These are phyloP conservation scores for Oligia strigilis DNA, from an alignment of 2,888 invertebrate genomes.

Conservation along the genomic window DNA sequence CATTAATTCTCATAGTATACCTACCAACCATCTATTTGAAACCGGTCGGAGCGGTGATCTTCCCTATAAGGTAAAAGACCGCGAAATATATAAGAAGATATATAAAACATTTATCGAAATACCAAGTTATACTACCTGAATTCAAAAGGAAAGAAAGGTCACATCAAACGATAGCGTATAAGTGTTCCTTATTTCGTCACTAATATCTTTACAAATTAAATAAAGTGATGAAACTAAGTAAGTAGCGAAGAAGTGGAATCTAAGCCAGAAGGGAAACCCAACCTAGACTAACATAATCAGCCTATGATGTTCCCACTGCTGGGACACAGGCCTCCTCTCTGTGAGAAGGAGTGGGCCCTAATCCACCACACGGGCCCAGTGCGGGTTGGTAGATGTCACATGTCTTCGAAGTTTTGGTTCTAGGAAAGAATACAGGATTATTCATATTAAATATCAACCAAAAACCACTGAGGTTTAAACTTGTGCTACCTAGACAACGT, in stretches of 20 bases:
- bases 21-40: neutral
- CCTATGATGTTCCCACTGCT: neutral
- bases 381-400: neutral
- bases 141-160: neutral
- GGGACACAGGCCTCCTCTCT: neutral
- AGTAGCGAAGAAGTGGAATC: neutral
- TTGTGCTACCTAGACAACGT: too few relatives aligned
- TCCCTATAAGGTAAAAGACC: conserved; percentile 7
- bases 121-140: too few relatives aligned
- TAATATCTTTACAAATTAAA: neutral
- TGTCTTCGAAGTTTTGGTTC: neutral
- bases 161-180: neutral
- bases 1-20: conserved; percentile 13
- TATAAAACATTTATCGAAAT: conserved; percentile 6
- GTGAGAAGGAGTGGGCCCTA: neutral
- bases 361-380: neutral
- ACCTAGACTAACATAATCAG: neutral
- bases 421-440: too few relatives aligned
- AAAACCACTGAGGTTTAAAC: too few relatives aligned
- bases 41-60: conserved; percentile 21
- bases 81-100: neutral
- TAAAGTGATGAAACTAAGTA: neutral
- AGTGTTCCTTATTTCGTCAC: neutral
- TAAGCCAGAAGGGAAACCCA: neutral
- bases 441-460: too few relatives aligned